Percentiles rank a stretch among this genome's conserved stretches.
Conservation (phyloP, 2,113 vertebrate genomes). For the Panthera leo region DNA sequence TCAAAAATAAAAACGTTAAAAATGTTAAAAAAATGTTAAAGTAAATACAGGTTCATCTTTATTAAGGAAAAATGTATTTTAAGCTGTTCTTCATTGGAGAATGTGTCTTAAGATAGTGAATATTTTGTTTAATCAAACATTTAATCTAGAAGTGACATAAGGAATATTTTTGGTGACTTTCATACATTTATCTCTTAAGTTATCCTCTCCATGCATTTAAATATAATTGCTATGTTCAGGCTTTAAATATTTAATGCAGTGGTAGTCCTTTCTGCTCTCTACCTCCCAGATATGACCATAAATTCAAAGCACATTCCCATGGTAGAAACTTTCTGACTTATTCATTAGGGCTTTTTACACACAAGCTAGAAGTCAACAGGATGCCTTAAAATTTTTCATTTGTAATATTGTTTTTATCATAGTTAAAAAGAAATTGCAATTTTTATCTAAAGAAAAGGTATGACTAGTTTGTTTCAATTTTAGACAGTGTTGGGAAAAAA, state of each 20-base stretch:
- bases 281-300: neutral
- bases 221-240: neutral
- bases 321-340: neutral
- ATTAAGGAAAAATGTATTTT: neutral
- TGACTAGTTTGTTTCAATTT: neutral
- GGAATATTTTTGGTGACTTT: neutral
- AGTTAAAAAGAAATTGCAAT: neutral
- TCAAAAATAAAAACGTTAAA: too few species aligned
- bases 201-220: neutral
- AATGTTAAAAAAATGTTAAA: too few species aligned
- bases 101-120: neutral
- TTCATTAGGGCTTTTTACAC: neutral
- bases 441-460: neutral
- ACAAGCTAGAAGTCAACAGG: neutral
- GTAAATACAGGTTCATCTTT: neutral
- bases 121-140: neutral
- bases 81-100: neutral
- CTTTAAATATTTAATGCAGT: neutral
- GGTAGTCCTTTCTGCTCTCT: neutral
- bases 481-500: neutral
- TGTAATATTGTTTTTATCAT: neutral
- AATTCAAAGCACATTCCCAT: neutral
- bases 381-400: neutral
- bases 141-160: constrained; percentile 21
- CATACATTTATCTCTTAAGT: neutral